phyloP scores from a whole-genome alignment of 35 echinoderm and acorn worm genomes.

The Strongylocentrotus purpuratus region DNA sequence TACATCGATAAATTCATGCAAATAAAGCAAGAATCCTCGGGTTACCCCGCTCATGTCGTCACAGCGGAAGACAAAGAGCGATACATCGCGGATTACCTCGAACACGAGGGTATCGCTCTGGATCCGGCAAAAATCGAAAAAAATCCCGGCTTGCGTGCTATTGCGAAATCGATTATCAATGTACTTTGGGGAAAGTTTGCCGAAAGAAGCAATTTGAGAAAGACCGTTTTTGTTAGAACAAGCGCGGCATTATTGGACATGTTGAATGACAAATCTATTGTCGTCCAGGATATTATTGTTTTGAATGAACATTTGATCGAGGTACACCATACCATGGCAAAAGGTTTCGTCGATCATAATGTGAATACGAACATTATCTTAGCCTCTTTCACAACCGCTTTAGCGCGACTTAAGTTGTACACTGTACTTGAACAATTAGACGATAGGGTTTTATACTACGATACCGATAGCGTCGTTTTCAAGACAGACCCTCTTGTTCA shows the following conservation, averaged over 20 bases:
- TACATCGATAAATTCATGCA: constrained; percentile 68
- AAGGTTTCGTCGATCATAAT: constrained; percentile 44
- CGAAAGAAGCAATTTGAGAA: constrained; percentile 25
- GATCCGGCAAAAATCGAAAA: constrained; percentile 47
- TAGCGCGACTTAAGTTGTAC: constrained; percentile 73
- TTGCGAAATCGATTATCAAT: constrained; percentile 70
- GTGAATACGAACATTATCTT: constrained; percentile 46
- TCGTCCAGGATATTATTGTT: constrained; percentile 45
- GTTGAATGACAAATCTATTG: background rate
- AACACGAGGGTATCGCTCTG: constrained; percentile 67
- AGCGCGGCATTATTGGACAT: constrained; percentile 24
- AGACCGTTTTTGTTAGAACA: constrained; percentile 2
- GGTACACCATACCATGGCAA: background rate
- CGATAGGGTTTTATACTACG: constrained; percentile 66
- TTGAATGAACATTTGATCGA: constrained; percentile 46
- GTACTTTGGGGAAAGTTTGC: constrained; percentile 68
- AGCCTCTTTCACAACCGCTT: constrained; percentile 72
- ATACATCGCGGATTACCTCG: constrained; percentile 55
- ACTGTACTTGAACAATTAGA: constrained; percentile 59
- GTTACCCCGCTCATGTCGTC: constrained; percentile 55
- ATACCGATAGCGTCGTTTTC: constrained; percentile 77
- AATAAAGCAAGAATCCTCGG: constrained; percentile 72
- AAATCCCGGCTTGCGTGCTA: constrained; percentile 66
- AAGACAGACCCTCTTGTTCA: background rate
- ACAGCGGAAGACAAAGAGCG: constrained; percentile 46